Evolutionary conservation across 1,140 invertebrate genomes (phyloP), one percentile per base, ranked within the genome.

Genomic region (Elymnias hypermnestra): DNA sequence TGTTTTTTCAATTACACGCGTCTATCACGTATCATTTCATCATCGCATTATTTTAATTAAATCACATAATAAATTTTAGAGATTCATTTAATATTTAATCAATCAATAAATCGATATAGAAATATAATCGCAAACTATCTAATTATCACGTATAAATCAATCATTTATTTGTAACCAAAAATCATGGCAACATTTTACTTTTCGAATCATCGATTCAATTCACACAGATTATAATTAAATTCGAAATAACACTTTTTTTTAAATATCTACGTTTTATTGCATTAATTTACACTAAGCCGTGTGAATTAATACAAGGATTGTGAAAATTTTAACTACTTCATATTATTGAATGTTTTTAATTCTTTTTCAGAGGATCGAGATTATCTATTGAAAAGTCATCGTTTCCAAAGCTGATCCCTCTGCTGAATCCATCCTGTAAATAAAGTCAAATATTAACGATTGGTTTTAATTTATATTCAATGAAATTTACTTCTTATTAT

Each of bases 341-440:
- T 57, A 48, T 15, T 33, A 6, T 31, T 55, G 60, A 44, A 45
- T 28, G 3, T 21, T 49, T 60, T 86, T 59, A 87, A 73, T 87
- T 86, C 57, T 89, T 89, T 54, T 89, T 87, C 37, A 94, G 83
- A 29, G 94, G 94, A 87, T 94, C 94, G 52, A 94, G 87, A 77
- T 92, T 92, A 67, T 94, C 93, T 68, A 95, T 79, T 48, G 92
- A 93, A 82, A 94, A 94, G 82, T 94, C 93, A 65, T 94, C 93
- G 60, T 93, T 93, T 58, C 92, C 92, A 81, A 94, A 93, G 5
- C 91, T 90, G 47, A 95, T 87, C 56, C 94, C 94, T 85, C 92
- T 88, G 82, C 93, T 94, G 76, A 95, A 95, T 41, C 94, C 94
- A 86, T 93, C 92, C 93, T 94, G 86, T 28, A 88, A 89, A 69